Conservation (phyloP, 2,113 vertebrate genomes). For the Labrus mixtus region DNA sequence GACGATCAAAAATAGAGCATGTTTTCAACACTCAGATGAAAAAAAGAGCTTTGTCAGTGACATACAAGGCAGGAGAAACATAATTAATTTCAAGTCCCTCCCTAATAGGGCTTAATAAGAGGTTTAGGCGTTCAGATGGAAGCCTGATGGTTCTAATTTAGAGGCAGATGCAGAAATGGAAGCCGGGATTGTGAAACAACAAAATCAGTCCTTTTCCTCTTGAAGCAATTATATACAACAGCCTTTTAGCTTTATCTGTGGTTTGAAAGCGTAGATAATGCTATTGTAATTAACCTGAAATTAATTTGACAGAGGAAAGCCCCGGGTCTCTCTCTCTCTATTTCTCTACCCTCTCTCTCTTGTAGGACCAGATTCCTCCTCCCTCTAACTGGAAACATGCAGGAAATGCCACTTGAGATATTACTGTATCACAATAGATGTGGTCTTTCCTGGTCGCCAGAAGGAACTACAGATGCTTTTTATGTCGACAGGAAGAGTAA, state of each 20-base stretch:
- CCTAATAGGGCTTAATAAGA: conserved; percentile 74
- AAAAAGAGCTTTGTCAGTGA: conserved; percentile 30
- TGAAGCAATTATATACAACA: conserved; percentile 69
- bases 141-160: conserved; percentile 58
- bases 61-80: conserved; percentile 31
- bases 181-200: conserved; percentile 44
- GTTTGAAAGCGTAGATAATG: conserved; percentile 50
- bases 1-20: conserved; percentile 8
- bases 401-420: conserved; percentile 62
- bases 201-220: conserved; percentile 47
- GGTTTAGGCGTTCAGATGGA: conserved; percentile 56
- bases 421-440: conserved; percentile 56
- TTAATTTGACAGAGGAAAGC: conserved; percentile 53
- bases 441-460: conserved; percentile 20
- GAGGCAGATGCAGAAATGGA: conserved; percentile 45
- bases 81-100: conserved; percentile 63
- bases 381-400: conserved; percentile 34
- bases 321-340: not conserved
- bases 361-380: conserved; percentile 13
- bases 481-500: conserved; percentile 51
- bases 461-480: conserved; percentile 50
- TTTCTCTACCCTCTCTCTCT: not conserved
- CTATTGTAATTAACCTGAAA: conserved; percentile 74
- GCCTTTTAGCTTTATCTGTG: conserved; percentile 67
- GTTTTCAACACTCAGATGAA: conserved; percentile 16